Percentiles rank a stretch among this genome's conserved stretches.
Evolutionary conservation across 2,797 vertebrate genomes (phyloP).

Genomic region (Glyptemys insculpta): DNA sequence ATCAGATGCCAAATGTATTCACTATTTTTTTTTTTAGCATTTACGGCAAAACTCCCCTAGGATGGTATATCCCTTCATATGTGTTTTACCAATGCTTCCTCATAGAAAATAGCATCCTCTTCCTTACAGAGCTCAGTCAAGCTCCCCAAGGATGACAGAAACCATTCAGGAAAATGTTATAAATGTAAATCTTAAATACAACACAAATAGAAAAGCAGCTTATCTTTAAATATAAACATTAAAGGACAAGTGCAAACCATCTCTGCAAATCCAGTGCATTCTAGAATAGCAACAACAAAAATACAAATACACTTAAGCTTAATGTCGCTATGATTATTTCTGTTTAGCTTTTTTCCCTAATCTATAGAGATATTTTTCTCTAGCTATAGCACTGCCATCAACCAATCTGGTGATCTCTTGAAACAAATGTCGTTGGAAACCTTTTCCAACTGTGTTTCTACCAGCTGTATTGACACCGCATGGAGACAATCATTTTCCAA

Average conservation of each 20-base stretch:
- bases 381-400: conserved; percentile 14
- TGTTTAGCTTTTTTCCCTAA: not conserved
- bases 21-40: not conserved
- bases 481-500: conserved; percentile 15
- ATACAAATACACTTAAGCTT: conserved; percentile 16
- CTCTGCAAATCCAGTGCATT: conserved; percentile 30
- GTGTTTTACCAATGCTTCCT: conserved; percentile 5
- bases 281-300: conserved; percentile 15
- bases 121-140: conserved; percentile 3
- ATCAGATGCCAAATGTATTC: not conserved
- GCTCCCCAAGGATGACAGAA: conserved; percentile 46
- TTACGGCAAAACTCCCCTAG: not conserved
- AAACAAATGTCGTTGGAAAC: conserved; percentile 46
- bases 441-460: conserved; percentile 21
- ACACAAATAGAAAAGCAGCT: conserved; percentile 57
- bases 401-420: conserved; percentile 16
- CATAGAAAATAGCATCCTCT: conserved; percentile 35
- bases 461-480: not conserved
- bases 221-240: conserved; percentile 67
- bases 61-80: not conserved
- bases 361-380: not conserved
- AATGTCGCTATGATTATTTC: not conserved
- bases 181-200: conserved; percentile 48
- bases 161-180: conserved; percentile 45
- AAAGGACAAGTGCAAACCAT: conserved; percentile 57